phyloP scores from a whole-genome alignment of 2,113 vertebrate species.

The Dissostichus mawsoni region DNA sequence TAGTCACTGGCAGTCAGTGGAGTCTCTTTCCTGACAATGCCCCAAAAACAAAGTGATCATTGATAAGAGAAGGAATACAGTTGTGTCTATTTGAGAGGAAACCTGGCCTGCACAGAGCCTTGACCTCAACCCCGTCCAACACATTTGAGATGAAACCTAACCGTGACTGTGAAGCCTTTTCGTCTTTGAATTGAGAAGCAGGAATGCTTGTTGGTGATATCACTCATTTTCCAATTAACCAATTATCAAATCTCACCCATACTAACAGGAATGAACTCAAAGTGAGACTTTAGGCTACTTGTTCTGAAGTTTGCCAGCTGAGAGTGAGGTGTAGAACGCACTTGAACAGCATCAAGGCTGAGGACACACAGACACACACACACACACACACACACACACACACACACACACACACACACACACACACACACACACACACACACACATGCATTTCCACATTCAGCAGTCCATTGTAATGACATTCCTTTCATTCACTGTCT shows the following conservation, averaged over 20 bases:
- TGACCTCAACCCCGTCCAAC: background rate
- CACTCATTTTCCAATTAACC: background rate
- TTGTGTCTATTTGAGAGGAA: no score
- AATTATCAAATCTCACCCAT: background rate
- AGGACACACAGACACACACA: background rate
- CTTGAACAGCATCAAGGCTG: background rate
- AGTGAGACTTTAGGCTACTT: background rate
- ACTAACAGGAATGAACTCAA: background rate
- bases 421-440: background rate
- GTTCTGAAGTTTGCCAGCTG: background rate
- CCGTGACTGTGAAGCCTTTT: background rate
- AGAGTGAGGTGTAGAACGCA: constrained; percentile 11
- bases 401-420: background rate
- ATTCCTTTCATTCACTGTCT: constrained; percentile 32
- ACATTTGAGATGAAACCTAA: background rate
- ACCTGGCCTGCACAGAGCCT: background rate
- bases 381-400: background rate
- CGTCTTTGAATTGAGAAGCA: background rate
- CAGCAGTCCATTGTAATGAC: constrained; percentile 13
- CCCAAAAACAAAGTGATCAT: no score
- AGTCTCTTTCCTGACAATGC: no score
- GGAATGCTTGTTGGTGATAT: background rate
- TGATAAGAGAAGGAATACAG: no score
- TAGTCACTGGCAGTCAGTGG: no score
- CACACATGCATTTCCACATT: constrained; percentile 1